A percentile compares a stretch with the other conserved stretches of the same genome.
Evolutionary conservation across 2,888 invertebrate genomes (phyloP).

Genomic region (Xiphydria camelus): DNA sequence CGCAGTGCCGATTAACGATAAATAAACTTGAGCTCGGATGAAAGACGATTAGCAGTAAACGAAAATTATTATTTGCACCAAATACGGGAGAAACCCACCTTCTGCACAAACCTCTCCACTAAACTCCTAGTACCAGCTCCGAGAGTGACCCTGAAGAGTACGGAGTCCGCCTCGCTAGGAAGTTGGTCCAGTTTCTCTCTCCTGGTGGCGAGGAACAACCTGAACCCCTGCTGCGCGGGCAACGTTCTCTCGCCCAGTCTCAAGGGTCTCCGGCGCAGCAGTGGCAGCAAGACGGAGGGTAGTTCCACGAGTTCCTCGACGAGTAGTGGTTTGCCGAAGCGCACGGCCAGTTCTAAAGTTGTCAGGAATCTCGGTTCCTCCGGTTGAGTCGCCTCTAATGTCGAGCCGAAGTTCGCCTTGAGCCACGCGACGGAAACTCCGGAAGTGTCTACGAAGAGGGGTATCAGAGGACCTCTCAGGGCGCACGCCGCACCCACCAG

Average conservation of each 20-base stretch:
- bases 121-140: constrained; percentile 48
- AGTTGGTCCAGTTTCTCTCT: constrained; percentile 89
- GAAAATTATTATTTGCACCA: too few species aligned
- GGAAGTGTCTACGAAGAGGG: constrained; percentile 89
- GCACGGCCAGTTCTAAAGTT: constrained; percentile 73
- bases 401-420: constrained; percentile 67
- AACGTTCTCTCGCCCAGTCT: constrained; percentile 47
- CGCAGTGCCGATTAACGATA: too few species aligned
- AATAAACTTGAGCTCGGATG: too few species aligned
- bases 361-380: constrained; percentile 75
- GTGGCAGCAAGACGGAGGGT: constrained; percentile 46
- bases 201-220: constrained; percentile 62
- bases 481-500: constrained; percentile 49
- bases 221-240: constrained; percentile 43
- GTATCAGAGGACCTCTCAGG: constrained; percentile 64
- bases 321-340: constrained; percentile 60
- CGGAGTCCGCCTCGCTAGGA: constrained; percentile 54
- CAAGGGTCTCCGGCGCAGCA: constrained; percentile 41
- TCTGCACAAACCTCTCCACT: constrained; percentile 51
- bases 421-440: constrained; percentile 84
- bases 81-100: too few species aligned
- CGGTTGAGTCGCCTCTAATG: constrained; percentile 78
- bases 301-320: constrained; percentile 49
- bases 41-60: too few species aligned
- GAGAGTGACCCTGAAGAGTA: constrained; percentile 43